Percentiles rank a stretch among this genome's conserved stretches.
These are phyloP conservation scores for Argyresthia albistria DNA, from an alignment of 2,888 invertebrate species.

Conservation along the genomic window DNA sequence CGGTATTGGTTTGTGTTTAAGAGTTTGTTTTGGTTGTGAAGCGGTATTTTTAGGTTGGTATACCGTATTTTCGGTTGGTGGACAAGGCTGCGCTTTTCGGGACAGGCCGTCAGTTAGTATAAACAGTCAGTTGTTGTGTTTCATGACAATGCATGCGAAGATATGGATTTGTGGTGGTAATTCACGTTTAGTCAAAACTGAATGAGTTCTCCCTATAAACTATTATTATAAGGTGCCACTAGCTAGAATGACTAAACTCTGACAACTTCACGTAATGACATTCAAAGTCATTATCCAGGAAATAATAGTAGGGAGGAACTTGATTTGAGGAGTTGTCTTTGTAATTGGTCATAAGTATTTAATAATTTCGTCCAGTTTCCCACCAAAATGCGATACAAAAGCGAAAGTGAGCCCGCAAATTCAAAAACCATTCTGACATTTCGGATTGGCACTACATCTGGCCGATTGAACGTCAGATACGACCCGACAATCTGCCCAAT, in stretches of 20 bases:
- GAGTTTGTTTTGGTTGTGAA: background rate
- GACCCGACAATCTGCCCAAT: slow-evolving; percentile 1
- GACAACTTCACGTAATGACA: too few species aligned
- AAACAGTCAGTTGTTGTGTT: slow-evolving; percentile 12
- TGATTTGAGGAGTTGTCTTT: background rate
- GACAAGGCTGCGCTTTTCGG: slow-evolving; percentile 17
- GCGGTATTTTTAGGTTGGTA: slow-evolving; percentile 4
- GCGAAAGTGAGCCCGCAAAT: background rate
- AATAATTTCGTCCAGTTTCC: background rate
- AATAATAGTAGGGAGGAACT: background rate
- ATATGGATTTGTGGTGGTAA: background rate
- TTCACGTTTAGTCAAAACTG: too few species aligned
- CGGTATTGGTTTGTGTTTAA: background rate
- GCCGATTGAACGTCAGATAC: background rate
- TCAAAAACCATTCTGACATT: too few species aligned
- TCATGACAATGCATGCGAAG: background rate
- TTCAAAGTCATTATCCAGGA: too few species aligned
- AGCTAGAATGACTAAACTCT: too few species aligned
- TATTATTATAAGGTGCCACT: too few species aligned
- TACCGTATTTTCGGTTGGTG: slow-evolving; percentile 13
- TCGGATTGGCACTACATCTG: background rate
- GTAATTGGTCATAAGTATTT: background rate
- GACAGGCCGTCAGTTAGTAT: slow-evolving; percentile 17
- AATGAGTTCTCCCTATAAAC: too few species aligned
- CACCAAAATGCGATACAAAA: background rate